A percentile compares a stretch with the other conserved stretches of the same genome.
phyloP scores from a whole-genome alignment of 1,140 invertebrate genomes.

The Aphelenchoides besseyi region DNA sequence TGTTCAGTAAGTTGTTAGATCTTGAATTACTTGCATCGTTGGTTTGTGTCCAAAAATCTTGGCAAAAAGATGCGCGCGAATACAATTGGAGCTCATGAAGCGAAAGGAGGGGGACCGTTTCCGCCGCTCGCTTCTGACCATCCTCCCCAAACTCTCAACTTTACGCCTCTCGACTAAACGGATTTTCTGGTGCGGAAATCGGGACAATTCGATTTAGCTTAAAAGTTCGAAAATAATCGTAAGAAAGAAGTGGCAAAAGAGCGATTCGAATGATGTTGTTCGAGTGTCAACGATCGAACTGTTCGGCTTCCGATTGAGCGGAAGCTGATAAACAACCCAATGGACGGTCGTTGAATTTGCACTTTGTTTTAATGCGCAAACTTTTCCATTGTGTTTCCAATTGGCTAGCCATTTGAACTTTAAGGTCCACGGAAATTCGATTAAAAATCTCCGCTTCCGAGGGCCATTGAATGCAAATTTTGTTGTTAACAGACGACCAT shows the following conservation, averaged over 20 bases:
- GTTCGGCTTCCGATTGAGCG: neutral
- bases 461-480: no score
- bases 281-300: neutral
- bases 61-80: no score
- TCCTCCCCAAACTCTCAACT: neutral
- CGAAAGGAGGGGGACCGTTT: neutral
- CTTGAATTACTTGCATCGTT: neutral
- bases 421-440: no score
- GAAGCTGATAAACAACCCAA: neutral
- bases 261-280: neutral
- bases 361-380: neutral
- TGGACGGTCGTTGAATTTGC: neutral
- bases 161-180: neutral
- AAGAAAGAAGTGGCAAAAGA: neutral
- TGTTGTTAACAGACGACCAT: no score
- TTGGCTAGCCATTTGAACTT: no score
- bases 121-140: conserved; percentile 7
- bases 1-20: conserved; percentile 72
- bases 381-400: no score
- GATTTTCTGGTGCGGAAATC: neutral
- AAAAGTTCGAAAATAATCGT: no score
- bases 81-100: neutral
- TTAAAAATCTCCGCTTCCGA: no score
- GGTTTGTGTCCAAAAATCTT: conserved; percentile 6
- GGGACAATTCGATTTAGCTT: neutral